phyloP scores from a whole-genome alignment of 1,140 invertebrate genomes.

The Aphelinus certus region DNA sequence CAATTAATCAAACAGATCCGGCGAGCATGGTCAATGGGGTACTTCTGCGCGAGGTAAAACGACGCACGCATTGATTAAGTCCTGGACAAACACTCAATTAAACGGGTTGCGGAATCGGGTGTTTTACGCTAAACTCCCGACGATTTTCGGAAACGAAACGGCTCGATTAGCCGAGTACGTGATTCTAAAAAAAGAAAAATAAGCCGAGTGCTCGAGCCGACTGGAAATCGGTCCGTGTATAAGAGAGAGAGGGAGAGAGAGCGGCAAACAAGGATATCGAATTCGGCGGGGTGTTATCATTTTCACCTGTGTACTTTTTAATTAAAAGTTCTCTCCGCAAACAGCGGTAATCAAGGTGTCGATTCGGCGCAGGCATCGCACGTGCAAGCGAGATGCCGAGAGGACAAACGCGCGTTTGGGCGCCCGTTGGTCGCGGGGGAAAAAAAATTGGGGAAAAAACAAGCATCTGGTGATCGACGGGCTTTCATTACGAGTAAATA shows the following conservation, averaged over 20 bases:
- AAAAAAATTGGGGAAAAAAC: slow-evolving; percentile 1
- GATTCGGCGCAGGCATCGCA: no score
- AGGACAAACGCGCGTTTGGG: no score
- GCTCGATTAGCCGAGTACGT: no score
- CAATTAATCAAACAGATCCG: neutral
- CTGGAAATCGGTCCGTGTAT: neutral
- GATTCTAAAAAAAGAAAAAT: neutral
- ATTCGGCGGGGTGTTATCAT: neutral
- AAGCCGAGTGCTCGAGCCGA: neutral
- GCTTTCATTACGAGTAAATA: slow-evolving; percentile 12
- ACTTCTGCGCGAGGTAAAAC: no score
- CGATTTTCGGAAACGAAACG: no score
- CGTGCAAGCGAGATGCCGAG: no score
- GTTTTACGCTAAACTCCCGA: no score
- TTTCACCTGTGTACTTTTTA: slow-evolving; percentile 7
- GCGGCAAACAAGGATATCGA: neutral
- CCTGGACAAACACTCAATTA: no score
- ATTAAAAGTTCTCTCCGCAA: neutral
- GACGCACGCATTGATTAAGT: no score
- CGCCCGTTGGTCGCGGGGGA: no score
- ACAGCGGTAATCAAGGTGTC: neutral
- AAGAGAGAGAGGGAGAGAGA: neutral
- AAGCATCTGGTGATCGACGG: neutral
- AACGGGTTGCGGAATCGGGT: no score
- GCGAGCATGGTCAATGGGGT: neutral